Evolutionary conservation across 2,888 invertebrate species (phyloP).

Genomic region (Xiphydria camelus): DNA sequence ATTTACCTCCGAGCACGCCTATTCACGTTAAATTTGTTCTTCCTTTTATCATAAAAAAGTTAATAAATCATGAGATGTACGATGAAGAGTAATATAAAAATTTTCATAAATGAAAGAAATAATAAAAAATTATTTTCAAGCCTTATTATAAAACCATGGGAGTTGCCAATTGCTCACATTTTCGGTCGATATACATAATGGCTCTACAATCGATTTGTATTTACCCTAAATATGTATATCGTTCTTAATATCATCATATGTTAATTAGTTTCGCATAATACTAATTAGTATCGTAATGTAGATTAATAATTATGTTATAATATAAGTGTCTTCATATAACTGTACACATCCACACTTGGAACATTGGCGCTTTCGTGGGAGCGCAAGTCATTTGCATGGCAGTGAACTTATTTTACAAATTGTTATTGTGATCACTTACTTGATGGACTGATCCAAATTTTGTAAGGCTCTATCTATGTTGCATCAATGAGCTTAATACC

Average conservation of each 20-base stretch:
- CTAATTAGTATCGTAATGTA: constrained; percentile 42
- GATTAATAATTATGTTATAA: constrained; percentile 42
- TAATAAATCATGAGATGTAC: too few relatives aligned
- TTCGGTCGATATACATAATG: constrained; percentile 41
- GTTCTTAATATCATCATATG: constrained; percentile 43
- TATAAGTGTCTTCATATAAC: constrained; percentile 43
- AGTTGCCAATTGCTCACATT: too few relatives aligned
- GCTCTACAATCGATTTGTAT: constrained; percentile 42
- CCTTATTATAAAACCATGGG: too few relatives aligned
- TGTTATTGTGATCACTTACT: constrained; percentile 46
- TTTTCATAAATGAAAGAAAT: too few relatives aligned
- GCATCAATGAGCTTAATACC: constrained; percentile 27
- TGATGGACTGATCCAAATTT: constrained; percentile 42
- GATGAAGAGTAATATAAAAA: too few relatives aligned
- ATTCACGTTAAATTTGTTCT: too few relatives aligned
- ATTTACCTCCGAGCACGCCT: too few relatives aligned
- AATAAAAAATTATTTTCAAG: too few relatives aligned
- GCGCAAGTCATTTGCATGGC: constrained; percentile 51
- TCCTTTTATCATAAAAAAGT: too few relatives aligned
- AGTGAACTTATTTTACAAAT: constrained; percentile 49
- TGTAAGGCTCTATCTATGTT: constrained; percentile 40
- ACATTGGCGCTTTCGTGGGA: constrained; percentile 36
- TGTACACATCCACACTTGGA: constrained; percentile 49
- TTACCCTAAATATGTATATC: constrained; percentile 45
- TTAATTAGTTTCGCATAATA: constrained; percentile 48